Evolutionary conservation across 2,888 invertebrate genomes (phyloP).

Genomic region (Torymus aiolomorphi): DNA sequence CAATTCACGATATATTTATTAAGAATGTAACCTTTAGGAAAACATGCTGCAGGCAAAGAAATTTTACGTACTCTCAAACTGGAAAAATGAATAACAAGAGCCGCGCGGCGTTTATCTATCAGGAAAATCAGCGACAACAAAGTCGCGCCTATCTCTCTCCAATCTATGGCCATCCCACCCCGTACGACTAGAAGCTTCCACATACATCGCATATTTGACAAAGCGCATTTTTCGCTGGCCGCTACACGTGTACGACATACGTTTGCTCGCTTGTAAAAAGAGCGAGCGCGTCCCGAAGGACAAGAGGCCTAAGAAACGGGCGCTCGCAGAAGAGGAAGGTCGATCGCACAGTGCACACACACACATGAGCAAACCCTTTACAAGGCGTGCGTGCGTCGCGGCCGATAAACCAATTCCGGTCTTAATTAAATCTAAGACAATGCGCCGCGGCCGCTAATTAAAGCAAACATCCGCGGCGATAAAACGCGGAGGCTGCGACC

Average conservation of each 20-base stretch:
- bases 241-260: slow-evolving; percentile 15
- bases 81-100: no score
- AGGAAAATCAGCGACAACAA: slow-evolving; percentile 13
- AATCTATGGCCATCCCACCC: slow-evolving; percentile 1
- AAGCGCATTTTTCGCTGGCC: slow-evolving; percentile 51
- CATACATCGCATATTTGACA: slow-evolving; percentile 51
- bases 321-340: slow-evolving; percentile 8
- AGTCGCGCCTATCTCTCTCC: slow-evolving; percentile 1
- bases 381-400: slow-evolving; percentile 52
- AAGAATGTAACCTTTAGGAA: no score
- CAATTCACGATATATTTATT: no score
- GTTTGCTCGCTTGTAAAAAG: slow-evolving; percentile 43
- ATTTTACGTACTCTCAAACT: no score
- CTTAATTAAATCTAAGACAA: slow-evolving; percentile 74
- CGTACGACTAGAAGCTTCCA: slow-evolving; percentile 1
- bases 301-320: slow-evolving; percentile 34
- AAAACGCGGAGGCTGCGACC: slow-evolving; percentile 57
- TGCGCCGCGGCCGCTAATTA: slow-evolving; percentile 67
- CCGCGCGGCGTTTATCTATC: no score
- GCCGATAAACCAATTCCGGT: slow-evolving; percentile 72
- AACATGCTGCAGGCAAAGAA: no score
- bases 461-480: slow-evolving; percentile 70
- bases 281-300: slow-evolving; percentile 5
- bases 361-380: slow-evolving; percentile 18
- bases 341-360: neutral